Conservation (phyloP, 2,113 vertebrate species). For the Corvus hawaiiensis region DNA sequence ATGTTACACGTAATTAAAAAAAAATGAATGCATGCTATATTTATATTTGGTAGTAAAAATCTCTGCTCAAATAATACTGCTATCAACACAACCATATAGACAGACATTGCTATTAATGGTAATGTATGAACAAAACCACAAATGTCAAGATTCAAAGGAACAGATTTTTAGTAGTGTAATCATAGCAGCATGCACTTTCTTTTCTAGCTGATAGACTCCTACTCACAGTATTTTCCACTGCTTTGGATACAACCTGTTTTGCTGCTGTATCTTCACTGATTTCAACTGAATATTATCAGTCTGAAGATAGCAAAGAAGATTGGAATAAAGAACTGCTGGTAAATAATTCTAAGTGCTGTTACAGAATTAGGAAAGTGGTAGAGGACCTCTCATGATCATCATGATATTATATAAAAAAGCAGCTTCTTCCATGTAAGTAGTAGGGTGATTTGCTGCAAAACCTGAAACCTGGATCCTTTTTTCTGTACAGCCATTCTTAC, state of each 20-base stretch:
- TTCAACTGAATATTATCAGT: neutral
- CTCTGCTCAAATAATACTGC: neutral
- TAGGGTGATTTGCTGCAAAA: neutral
- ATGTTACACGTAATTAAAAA: constrained; percentile 63
- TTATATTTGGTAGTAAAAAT: constrained; percentile 34
- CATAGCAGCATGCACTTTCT: neutral
- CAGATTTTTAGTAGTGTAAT: neutral
- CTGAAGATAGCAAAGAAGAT: neutral
- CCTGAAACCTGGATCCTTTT: neutral
- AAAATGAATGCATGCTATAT: constrained; percentile 55
- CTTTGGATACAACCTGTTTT: neutral
- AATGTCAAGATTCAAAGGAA: neutral
- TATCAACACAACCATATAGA: neutral
- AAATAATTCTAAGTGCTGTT: neutral
- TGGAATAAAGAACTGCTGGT: neutral
- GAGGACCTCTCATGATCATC: neutral
- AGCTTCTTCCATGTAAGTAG: neutral
- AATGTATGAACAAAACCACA: neutral
- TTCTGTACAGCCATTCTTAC: neutral
- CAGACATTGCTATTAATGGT: neutral
- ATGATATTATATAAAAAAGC: neutral
- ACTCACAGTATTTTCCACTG: neutral
- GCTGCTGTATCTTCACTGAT: neutral
- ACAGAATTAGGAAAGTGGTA: neutral
- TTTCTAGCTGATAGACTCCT: neutral